phyloP scores from a whole-genome alignment of 2,888 invertebrate genomes.

The Ormyrus rosae region DNA sequence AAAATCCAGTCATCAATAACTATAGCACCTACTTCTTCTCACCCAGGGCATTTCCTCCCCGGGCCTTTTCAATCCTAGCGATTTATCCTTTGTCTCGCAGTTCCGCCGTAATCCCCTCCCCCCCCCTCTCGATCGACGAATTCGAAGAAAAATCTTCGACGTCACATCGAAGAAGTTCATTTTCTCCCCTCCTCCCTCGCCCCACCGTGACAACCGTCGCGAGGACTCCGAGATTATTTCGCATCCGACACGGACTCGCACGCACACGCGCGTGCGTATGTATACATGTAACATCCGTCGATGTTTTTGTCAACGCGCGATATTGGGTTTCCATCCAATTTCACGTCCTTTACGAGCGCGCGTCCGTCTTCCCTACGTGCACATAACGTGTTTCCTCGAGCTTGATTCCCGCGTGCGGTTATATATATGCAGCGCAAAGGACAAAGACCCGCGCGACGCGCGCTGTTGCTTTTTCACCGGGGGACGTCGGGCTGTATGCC shows the following conservation, averaged over 20 bases:
- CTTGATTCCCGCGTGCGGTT: too few species aligned
- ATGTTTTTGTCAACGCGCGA: constrained; percentile 32
- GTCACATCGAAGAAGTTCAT: constrained; percentile 17
- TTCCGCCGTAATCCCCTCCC: not conserved
- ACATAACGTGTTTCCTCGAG: too few species aligned
- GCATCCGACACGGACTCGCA: not conserved
- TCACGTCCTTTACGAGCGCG: constrained; percentile 23
- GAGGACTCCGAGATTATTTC: constrained; percentile 9
- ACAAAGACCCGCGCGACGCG: not conserved
- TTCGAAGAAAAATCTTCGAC: constrained; percentile 22
- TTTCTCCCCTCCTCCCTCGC: constrained; percentile 8
- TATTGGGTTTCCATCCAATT: constrained; percentile 52
- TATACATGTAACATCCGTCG: not conserved
- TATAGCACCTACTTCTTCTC: too few species aligned
- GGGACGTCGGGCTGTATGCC: constrained; percentile 11
- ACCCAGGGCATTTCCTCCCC: too few species aligned
- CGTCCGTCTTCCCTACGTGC: not conserved
- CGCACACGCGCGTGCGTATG: not conserved
- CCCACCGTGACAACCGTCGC: not conserved
- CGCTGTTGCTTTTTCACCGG: not conserved
- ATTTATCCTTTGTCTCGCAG: not conserved
- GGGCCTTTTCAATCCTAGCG: constrained; percentile 16
- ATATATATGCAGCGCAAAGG: too few species aligned
- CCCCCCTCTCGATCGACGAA: not conserved
- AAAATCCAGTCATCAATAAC: too few species aligned